Evolutionary conservation across 2,113 vertebrate genomes (phyloP), one percentile per base, ranked within the genome.

Genomic region (Cariama cristata): DNA sequence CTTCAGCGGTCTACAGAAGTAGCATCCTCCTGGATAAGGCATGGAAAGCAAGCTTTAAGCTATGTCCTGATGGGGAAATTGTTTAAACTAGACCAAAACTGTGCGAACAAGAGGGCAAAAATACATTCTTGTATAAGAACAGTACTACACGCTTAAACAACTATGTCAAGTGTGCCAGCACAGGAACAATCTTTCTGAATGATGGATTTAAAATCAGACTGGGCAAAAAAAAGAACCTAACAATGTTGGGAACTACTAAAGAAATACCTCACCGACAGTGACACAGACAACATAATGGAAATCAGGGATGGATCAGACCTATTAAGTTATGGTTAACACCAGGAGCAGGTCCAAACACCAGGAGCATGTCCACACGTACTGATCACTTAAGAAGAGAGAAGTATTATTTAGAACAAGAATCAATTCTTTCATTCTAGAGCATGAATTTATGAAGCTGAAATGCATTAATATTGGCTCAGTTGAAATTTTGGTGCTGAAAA

Each of bases 351-450:
- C 33, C 38, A 38, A 84, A 52, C 56, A 45, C 17, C 59, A 91
- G 60, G 24, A 87, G 33, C 33, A 72, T 35, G 22, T 33, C 33
- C 52, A 71, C 30, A n/a, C 2, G 18, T 24, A n/a, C n/a, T 24
- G 6, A 60, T 18, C 38, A 42, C 0, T 0, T 35, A 33, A 30
- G 18, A 88, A n/a, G 11, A n/a, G 18, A 6, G 15, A 40, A 50
- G 35, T 28, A 45, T 17, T 56, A 20, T 19, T 68, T 30, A 52
- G 52, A 93, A 47, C 6, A 74, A 79, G 32, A 63, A 90, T 21
- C 55, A 45, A 50, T 44, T 28, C 20, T 2, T 75, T 53, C 23
- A 52, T n/a, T 55, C 24, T 27, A 35, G 40, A 56, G 30, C 23
- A 32, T 8, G 8, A 59, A 64, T 59, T 55, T 4, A 15, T 8